Evolutionary conservation across 2,888 invertebrate genomes (phyloP).

Genomic region (Acrobasis consociella): DNA sequence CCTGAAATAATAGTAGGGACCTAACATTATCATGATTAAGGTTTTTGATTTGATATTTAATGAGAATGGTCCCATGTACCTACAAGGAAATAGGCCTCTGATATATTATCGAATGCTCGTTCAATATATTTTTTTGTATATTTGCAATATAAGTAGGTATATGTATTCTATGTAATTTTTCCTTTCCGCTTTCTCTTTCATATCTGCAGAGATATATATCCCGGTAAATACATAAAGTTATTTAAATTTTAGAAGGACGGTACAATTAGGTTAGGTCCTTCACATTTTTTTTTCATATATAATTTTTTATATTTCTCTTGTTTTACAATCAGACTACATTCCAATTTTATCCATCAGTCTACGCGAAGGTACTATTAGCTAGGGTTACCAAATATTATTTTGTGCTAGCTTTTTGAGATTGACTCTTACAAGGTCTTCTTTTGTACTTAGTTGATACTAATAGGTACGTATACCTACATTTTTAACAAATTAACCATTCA

Average conservation of each 20-base stretch:
- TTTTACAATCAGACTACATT: slow-evolving; percentile 28
- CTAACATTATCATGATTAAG: slow-evolving; percentile 71
- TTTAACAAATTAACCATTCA: too few species aligned
- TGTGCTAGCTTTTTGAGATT: slow-evolving; percentile 6
- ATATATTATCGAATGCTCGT: slow-evolving; percentile 23
- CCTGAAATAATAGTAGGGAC: slow-evolving; percentile 64
- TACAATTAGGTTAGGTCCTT: slow-evolving; percentile 58
- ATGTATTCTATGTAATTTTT: neutral
- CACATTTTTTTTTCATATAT: slow-evolving; percentile 38
- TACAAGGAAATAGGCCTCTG: slow-evolving; percentile 68
- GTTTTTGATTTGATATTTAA: slow-evolving; percentile 71
- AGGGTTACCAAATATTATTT: slow-evolving; percentile 9
- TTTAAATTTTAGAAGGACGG: slow-evolving; percentile 61
- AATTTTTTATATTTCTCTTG: slow-evolving; percentile 37
- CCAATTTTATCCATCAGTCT: slow-evolving; percentile 48
- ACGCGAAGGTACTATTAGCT: slow-evolving; percentile 31
- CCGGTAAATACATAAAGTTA: slow-evolving; percentile 37
- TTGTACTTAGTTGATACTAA: too few species aligned
- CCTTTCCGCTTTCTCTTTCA: slow-evolving; percentile 22
- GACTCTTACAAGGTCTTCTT: neutral
- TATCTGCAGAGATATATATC: slow-evolving; percentile 12
- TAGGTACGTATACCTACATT: neutral
- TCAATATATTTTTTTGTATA: slow-evolving; percentile 1
- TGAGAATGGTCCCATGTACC: slow-evolving; percentile 78
- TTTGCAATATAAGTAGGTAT: neutral